phyloP scores from a whole-genome alignment of 2,888 invertebrate genomes.

The Apomyelois bistriatella region DNA sequence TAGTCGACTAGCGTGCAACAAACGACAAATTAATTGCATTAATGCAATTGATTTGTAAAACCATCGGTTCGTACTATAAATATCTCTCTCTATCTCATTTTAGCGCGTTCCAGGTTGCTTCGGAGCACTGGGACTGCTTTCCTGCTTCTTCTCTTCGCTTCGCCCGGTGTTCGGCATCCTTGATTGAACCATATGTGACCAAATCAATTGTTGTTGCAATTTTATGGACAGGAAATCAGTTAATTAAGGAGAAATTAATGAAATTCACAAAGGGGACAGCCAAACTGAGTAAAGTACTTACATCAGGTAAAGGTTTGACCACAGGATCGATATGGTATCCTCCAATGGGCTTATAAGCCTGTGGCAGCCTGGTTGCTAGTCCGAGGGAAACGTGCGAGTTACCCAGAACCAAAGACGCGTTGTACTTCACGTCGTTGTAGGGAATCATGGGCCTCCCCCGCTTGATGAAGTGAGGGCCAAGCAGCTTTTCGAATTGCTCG shows the following conservation, averaged over 20 bases:
- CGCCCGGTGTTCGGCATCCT: no score
- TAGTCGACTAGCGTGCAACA: no score
- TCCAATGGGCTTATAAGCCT: slow-evolving; percentile 21
- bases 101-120: no score
- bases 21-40: no score
- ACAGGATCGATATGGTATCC: slow-evolving; percentile 23
- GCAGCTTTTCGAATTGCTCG: slow-evolving; percentile 19
- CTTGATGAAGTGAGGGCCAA: slow-evolving; percentile 20
- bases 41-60: not conserved
- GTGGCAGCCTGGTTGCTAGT: slow-evolving; percentile 17
- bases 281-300: slow-evolving; percentile 3
- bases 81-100: no score
- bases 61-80: no score
- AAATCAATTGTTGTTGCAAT: no score
- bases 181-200: no score
- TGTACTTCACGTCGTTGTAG: slow-evolving; percentile 26
- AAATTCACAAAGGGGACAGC: not conserved
- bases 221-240: not conserved
- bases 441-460: slow-evolving; percentile 23
- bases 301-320: slow-evolving; percentile 27
- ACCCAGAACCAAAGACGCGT: slow-evolving; percentile 28
- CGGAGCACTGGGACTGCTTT: no score
- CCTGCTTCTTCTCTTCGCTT: no score
- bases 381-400: slow-evolving; percentile 28
- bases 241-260: no score